Conservation (phyloP, 2,113 vertebrate species). For the Pontoporia blainvillei region DNA sequence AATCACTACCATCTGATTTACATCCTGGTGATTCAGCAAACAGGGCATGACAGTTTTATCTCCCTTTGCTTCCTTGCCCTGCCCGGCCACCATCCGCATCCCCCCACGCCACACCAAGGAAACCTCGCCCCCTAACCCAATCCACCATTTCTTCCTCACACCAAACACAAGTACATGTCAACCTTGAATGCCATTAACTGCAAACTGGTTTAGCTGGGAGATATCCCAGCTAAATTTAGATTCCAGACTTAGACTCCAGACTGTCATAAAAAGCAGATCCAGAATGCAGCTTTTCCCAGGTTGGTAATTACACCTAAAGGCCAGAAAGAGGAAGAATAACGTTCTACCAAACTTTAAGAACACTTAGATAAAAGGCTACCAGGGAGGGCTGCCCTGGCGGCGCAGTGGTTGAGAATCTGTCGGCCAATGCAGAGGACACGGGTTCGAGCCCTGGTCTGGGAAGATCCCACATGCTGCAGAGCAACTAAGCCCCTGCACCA, state of each 20-base stretch:
- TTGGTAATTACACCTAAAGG: background rate
- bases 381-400: background rate
- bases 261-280: background rate
- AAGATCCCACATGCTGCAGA: background rate
- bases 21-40: background rate
- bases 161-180: background rate
- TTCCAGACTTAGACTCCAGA: background rate
- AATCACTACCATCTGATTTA: background rate
- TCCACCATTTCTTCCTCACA: background rate
- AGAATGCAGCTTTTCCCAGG: background rate
- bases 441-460: background rate
- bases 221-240: background rate
- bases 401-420: background rate
- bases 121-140: background rate
- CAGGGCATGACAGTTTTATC: background rate
- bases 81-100: background rate
- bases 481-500: background rate
- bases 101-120: background rate
- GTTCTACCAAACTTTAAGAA: background rate
- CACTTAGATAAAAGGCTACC: background rate
- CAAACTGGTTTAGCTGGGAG: background rate
- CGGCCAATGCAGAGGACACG: background rate
- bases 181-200: background rate
- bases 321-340: background rate
- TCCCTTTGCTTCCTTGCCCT: background rate